Percentiles rank a stretch among this genome's conserved stretches.
phyloP scores from a whole-genome alignment of 2,797 vertebrate genomes.

The Takifugu rubripes region DNA sequence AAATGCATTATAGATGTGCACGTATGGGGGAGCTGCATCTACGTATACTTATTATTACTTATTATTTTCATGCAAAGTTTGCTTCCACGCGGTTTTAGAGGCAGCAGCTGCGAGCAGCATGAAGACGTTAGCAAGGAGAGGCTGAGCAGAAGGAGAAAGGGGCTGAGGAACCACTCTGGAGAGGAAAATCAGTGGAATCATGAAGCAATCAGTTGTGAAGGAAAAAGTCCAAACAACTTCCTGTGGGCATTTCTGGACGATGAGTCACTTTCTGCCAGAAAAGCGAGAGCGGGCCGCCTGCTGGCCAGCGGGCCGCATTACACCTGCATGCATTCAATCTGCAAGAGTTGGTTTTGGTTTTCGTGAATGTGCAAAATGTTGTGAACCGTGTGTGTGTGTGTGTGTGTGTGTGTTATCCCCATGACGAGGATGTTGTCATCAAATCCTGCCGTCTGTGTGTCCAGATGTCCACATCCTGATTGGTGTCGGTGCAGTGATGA shows the following conservation, averaged over 20 bases:
- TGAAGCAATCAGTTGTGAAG: background rate
- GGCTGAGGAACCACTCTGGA: background rate
- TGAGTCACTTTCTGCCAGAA: conserved; percentile 24
- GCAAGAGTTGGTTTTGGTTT: background rate
- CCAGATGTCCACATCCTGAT: conserved; percentile 95
- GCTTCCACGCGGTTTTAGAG: no score
- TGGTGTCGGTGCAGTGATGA: conserved; percentile 94
- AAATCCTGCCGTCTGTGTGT: background rate
- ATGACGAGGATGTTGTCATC: no score
- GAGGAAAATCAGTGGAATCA: background rate
- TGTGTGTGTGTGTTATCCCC: no score
- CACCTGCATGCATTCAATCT: background rate
- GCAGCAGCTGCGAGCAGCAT: no score
- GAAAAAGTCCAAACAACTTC: background rate
- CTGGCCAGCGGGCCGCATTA: conserved; percentile 17
- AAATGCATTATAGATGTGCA: no score
- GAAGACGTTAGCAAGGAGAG: background rate
- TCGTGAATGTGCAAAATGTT: background rate
- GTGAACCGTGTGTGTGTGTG: background rate
- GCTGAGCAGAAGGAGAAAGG: background rate
- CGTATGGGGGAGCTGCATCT: no score
- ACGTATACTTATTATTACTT: no score
- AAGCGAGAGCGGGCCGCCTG: conserved; percentile 35
- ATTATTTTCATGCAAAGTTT: no score
- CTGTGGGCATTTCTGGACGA: conserved; percentile 19